Base-by-base conservation (phyloP, 2,797 vertebrate genomes). In the Protosalanx chinensis region DNA sequence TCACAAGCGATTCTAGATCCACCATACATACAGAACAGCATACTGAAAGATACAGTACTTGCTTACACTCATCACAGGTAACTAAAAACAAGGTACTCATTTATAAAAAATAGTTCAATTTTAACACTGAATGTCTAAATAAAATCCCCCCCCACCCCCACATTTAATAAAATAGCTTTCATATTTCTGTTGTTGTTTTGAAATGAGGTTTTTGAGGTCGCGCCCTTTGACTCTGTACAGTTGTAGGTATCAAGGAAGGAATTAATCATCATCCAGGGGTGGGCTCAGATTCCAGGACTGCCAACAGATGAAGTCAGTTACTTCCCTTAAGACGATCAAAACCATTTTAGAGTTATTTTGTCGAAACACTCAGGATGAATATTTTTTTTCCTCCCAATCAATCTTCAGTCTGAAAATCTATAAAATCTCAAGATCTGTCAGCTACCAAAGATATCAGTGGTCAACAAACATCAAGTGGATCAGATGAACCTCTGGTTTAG, bases 71-170 rank as follows among this genome's bases (percentile, higher is more conserved):
- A 67, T 33, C 33, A 85, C 65, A 58, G 73, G n/a, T 59, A 37
- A 35, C 53, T 58, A 35, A 68, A 68, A 59, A 78, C 76, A 81
- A 78, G 37, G 41, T 46, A 81, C 84, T 68, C 32, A 59, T 32
- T 82, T 91, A 91, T 82, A 91, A 91, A 91, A 91, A 91, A 91
- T 91, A 91, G 84, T 73, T 73, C 0, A 15, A 27, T 80, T 61
- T 73, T 70, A 86, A 91, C 86, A 88, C 77, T 77, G 64, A 89
- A 91, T 88, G 88, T 86, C 82, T 74, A 88, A 90, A 90, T 27
- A 23, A 90, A 59, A 83, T 79, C 72, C 23, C 30, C 77, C 81
- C 70, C 29, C 76, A 81, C 76, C 5, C 71, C 81, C 76, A 75
- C 27, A 82, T 82, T 79, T 90, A 88, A 88, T 86, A 91, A 91